A percentile compares a stretch with the other conserved stretches of the same genome.
These are phyloP conservation scores for Sorex fumeus DNA, from an alignment of 2,113 vertebrate genomes.

Conservation along the genomic window DNA sequence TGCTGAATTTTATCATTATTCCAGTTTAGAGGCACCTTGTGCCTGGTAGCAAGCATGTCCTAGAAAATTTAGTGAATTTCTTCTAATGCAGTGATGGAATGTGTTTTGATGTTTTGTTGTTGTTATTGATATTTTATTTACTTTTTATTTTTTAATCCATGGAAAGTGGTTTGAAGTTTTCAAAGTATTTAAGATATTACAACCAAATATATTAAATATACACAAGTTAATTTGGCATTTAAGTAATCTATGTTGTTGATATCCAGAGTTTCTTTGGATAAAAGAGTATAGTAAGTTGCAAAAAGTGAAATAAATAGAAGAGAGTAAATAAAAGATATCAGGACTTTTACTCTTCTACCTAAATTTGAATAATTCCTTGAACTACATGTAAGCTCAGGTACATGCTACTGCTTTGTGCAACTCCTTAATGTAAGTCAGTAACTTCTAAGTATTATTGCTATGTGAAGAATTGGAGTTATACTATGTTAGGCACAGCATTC, in stretches of 20 bases:
- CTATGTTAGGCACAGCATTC: neutral
- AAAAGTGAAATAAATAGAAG: neutral
- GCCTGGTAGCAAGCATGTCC: neutral
- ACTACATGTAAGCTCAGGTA: neutral
- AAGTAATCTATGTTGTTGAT: neutral
- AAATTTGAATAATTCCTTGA: neutral
- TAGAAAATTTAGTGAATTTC: conserved; percentile 34
- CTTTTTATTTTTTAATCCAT: neutral
- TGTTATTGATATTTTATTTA: neutral
- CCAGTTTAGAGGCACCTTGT: neutral
- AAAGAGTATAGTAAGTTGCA: neutral
- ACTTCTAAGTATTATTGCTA: neutral
- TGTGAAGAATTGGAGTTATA: neutral
- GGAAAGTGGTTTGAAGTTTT: neutral
- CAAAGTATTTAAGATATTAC: conserved; percentile 4
- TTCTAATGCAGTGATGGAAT: neutral
- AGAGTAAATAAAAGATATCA: no score
- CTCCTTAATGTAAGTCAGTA: neutral
- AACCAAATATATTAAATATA: neutral
- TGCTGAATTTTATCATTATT: conserved; percentile 5
- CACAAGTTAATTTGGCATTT: conserved; percentile 7
- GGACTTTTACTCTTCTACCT: neutral
- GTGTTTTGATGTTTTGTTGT: no score
- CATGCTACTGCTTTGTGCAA: neutral
- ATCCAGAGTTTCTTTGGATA: neutral